Evolutionary conservation across 2,113 vertebrate species (phyloP).

Genomic region (Osmerus mordax): DNA sequence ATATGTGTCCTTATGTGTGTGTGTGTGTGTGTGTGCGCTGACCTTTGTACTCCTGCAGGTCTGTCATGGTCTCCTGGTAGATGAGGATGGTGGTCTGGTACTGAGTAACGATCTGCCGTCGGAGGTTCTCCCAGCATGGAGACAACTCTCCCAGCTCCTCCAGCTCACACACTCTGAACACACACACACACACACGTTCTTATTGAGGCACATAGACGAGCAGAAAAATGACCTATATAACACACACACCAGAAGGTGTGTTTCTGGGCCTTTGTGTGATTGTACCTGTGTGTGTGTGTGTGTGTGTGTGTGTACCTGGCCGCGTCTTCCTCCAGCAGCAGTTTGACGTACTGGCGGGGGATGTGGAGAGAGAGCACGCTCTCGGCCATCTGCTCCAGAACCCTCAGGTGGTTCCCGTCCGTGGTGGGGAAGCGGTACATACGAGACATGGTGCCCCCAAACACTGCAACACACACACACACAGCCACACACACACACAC

Average conservation of each 20-base stretch:
- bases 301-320: conserved; percentile 74
- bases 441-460: conserved; percentile 93
- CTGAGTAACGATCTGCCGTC: conserved; percentile 92
- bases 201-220: background rate
- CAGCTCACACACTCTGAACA: conserved; percentile 84
- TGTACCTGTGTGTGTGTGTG: background rate
- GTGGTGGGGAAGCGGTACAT: conserved; percentile 97
- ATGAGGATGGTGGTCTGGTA: conserved; percentile 91
- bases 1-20: background rate
- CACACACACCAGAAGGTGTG: background rate
- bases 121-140: conserved; percentile 94
- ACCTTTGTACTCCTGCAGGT: conserved; percentile 94
- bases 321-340: conserved; percentile 91
- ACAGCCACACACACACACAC: background rate
- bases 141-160: conserved; percentile 94
- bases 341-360: conserved; percentile 92
- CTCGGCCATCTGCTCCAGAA: conserved; percentile 98
- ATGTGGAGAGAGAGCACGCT: conserved; percentile 89
- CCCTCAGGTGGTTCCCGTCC: conserved; percentile 89
- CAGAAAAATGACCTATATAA: too few species aligned
- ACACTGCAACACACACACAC: conserved; percentile 71
- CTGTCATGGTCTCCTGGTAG: conserved; percentile 89
- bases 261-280: background rate
- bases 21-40: conserved; percentile 27
- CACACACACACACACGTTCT: conserved; percentile 9